These are phyloP conservation scores for Vanacampus margaritifer DNA, from an alignment of 2,113 vertebrate genomes.

Conservation along the genomic window DNA sequence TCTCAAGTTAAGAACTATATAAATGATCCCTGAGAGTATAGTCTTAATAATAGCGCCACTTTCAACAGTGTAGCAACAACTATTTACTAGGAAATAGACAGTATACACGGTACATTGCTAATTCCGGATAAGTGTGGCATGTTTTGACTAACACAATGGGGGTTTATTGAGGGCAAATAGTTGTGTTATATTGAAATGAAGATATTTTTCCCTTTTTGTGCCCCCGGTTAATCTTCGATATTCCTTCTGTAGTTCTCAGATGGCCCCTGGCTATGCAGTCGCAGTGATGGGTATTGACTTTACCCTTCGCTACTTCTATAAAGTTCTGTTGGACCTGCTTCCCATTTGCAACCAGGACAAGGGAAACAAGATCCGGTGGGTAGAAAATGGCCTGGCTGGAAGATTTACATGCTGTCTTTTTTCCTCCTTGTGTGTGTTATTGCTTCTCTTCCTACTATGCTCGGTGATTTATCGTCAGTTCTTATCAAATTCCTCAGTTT, in stretches of 20 bases:
- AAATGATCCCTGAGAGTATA: too few relatives aligned
- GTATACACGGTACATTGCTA: constrained; percentile 22
- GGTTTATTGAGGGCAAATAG: constrained; percentile 6
- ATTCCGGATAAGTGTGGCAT: constrained; percentile 33
- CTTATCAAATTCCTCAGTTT: background rate
- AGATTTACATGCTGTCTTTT: background rate
- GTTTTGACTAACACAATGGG: constrained; percentile 6
- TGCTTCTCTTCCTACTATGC: background rate
- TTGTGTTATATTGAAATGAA: background rate
- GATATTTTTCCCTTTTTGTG: background rate
- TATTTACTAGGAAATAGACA: constrained; percentile 31
- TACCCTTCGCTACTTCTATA: constrained; percentile 96
- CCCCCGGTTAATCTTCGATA: background rate
- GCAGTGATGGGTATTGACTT: constrained; percentile 99
- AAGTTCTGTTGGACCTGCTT: constrained; percentile 91
- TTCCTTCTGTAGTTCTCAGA: constrained; percentile 60
- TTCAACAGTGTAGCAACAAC: constrained; percentile 9
- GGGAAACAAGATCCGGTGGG: constrained; percentile 93
- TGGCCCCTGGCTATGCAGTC: constrained; percentile 86
- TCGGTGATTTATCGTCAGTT: background rate
- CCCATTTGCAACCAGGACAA: constrained; percentile 96
- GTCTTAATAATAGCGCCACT: too few relatives aligned
- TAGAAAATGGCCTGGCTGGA: background rate
- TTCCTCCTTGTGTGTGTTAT: background rate
- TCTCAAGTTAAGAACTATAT: too few relatives aligned